phyloP scores from a whole-genome alignment of 1,140 invertebrate species.

The Achroia grisella region DNA sequence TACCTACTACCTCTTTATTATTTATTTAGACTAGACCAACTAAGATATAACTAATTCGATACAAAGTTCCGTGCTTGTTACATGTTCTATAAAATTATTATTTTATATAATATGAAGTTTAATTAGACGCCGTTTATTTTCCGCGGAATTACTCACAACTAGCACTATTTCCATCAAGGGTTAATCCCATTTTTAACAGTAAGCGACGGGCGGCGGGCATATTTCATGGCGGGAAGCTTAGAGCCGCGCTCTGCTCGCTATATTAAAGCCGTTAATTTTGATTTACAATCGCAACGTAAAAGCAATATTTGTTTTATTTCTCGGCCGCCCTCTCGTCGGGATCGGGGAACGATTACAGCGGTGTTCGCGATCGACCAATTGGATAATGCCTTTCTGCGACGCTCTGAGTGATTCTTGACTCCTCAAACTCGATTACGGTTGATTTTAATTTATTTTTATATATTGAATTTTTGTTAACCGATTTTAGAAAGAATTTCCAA shows the following conservation, averaged over 20 bases:
- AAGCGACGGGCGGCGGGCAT: constrained; percentile 61
- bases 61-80: too few relatives aligned
- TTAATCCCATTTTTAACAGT: constrained; percentile 71
- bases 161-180: constrained; percentile 69
- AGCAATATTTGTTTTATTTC: constrained; percentile 73
- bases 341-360: constrained; percentile 46
- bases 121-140: constrained; percentile 41
- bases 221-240: constrained; percentile 69
- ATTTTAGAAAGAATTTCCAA: too few relatives aligned
- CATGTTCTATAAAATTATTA: too few relatives aligned
- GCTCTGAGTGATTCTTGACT: constrained; percentile 38
- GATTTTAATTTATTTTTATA: constrained; percentile 5
- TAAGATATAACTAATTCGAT: too few relatives aligned
- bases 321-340: constrained; percentile 41
- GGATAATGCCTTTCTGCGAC: constrained; percentile 46
- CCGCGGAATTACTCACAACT: constrained; percentile 47
- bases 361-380: constrained; percentile 50
- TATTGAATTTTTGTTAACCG: not conserved
- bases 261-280: constrained; percentile 73
- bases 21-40: too few relatives aligned
- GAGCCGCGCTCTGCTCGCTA: constrained; percentile 52
- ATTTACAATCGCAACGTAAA: constrained; percentile 69
- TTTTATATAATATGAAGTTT: constrained; percentile 23
- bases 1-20: too few relatives aligned
- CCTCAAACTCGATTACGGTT: constrained; percentile 9